Evolutionary conservation across 1,140 invertebrate species (phyloP), one percentile per base, ranked within the genome.

Genomic region (Bombyx mandarina): DNA sequence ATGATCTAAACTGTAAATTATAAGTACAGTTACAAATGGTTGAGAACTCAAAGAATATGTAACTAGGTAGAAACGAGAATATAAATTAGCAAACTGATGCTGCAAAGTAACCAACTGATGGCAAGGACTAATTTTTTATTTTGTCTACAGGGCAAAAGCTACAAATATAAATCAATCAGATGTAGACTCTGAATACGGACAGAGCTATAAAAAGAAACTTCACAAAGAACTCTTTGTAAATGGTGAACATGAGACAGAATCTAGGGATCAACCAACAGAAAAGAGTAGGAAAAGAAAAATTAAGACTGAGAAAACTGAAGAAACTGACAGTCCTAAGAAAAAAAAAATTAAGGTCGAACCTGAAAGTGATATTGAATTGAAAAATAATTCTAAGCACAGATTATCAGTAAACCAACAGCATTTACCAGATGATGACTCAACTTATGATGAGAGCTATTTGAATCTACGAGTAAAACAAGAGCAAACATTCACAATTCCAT

Each of bases 331-430:
- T 58, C 45, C 55, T 8, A 64, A 61, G 43, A 69, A 63, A 57
- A 67, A 71, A 42, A 53, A 54, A 44, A 62, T 73, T 52, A 77
- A 77, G 56, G 26, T 50, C 10, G 72, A 75, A 67, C 62, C 61
- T 48, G 66, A 72, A 51, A 75, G 69, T 70, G 75, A 76, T 52
- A 50, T 60, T 51, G 70, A 69, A 56, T 67, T 63, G 46, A 67
- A 73, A 52, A 69, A 62, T 8, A 60, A 55, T 50, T 48, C 7
- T 26, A 51, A 51, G 42, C 10, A 26, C 42, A 26, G 7, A 35
- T 22, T 35, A 7, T 8, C n/a, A 18, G 6, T 7, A 18, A 22
- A 52, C 9, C 42, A 45, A 10, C 26, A 46, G 60, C 58, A 55
- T 52, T 51, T 5, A 45, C 12, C 46, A 46, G 48, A 67, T 22